Base-by-base conservation (phyloP, 1,140 invertebrate genomes). In the Drosophila seguyi region DNA sequence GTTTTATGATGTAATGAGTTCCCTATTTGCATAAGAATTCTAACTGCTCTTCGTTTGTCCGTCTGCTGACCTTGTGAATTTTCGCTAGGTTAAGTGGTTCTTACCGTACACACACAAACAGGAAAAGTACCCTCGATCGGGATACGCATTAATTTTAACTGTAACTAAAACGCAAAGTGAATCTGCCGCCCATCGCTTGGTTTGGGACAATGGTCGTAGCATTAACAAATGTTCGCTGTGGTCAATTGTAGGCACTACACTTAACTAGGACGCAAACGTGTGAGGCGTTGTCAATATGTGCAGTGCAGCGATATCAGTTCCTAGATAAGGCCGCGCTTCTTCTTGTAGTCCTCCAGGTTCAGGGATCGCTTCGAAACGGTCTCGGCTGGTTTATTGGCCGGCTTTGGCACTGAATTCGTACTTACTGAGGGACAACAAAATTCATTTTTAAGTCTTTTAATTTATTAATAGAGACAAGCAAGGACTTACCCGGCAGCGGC, bases 281-380 rank as follows among this genome's bases (percentile, higher is more conserved):
- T 52, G 55, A 79, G 45, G 73, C 65, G 39, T 39, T 60, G 65
- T 71, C 42, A 56, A 56, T 69, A 61, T 65, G 48, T 72, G 44
- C 39, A 55, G 25, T 29, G 16, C 14, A 25, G 13, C 50, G 38
- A 34, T 31, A 25, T 45, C 14, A 18, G 42, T 59, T 73, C 25
- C 73, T 95, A 98, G 93, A 99, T 99, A 52, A 99, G 95, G 57
- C 98, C 98, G 74, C 98, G 95, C 92, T 98, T 97, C 93, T 99
- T 99, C 94, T 99, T 99, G 93, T 99, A 99, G 92, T 99, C 98
- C 93, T 99, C 98, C 55, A 99, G 93, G 92, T 99, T 99, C n/a
- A 99, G 93, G 1, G 98, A 98, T 69, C 98, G 93, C 73, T 96
- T 95, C 6, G 98, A 98, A 4, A 96, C 97, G 1, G 95, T 95